Evolutionary conservation across 2,797 vertebrate genomes (phyloP), one percentile per base, ranked within the genome.

Genomic region (Sebastes trivittatus): DNA sequence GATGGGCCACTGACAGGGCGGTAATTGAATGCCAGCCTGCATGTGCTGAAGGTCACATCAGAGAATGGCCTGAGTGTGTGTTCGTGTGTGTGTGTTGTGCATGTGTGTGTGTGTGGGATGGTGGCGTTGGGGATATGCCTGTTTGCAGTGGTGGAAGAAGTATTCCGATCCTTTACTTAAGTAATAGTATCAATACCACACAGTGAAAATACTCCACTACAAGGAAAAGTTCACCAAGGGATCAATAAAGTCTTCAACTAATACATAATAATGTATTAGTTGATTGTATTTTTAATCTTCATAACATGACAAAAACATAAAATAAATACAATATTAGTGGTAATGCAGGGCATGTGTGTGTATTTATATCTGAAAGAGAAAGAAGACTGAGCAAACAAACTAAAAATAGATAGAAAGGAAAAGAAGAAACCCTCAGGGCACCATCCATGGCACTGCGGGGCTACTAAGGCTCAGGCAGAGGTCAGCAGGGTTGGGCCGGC

Each of bases 1-100:
- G 88, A 92, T 81, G 87, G 92, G 90, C 91, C 93, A 91, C 91
- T 93, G 94, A 94, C 92, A 93, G 88, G 90, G 92, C 81, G 87
- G 94, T 95, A 95, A 95, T 93, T 95, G 93, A 96, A 95, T 93
- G 93, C 94, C 91, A 93, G 91, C 83, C 89, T 89, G 88, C 82
- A 86, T 90, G 90, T 88, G 87, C 91, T 93, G 94, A 95, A 95
- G 94, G 94, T 95, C 94, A 95, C 83, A 89, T 92, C 88, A 93
- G 84, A 83, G 82, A 82, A 88, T 74, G 83, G 85, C 79, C 85
- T 80, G 71, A 27, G 64, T 58, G 75, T 85, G 60, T 81, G 71
- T 81, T 76, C 72, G 75, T 69, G 84, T 63, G 63, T 42, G 68
- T 75, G 81, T 63, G 83, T 60, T 61, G 84, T 58, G 63, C 64